These are phyloP conservation scores for Rhagonycha lutea DNA, from an alignment of 2,888 invertebrate species.

Conservation along the genomic window DNA sequence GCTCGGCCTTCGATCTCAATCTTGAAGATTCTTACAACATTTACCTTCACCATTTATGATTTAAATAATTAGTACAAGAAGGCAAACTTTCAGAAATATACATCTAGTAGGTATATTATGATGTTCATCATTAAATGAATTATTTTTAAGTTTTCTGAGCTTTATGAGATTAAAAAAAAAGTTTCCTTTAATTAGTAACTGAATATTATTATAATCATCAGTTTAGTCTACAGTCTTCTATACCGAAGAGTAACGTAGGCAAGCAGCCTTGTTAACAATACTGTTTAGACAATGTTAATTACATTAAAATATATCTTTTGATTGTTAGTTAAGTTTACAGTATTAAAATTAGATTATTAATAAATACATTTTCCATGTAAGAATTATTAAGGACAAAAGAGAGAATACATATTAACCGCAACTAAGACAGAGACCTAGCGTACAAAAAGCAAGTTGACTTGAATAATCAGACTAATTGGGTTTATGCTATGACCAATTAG, in stretches of 20 bases:
- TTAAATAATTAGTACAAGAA: too few relatives aligned
- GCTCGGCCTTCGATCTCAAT: too few relatives aligned
- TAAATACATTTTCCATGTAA: background rate
- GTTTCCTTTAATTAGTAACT: background rate
- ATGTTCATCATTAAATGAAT: too few relatives aligned
- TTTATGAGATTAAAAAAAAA: background rate
- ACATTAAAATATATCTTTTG: background rate
- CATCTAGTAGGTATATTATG: too few relatives aligned
- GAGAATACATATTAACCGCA: conserved; percentile 19
- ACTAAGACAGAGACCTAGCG: conserved; percentile 24
- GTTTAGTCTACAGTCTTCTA: background rate
- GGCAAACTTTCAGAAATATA: too few relatives aligned
- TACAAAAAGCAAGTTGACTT: conserved; percentile 23
- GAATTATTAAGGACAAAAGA: conserved; percentile 18
- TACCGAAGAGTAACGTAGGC: background rate
- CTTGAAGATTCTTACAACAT: too few relatives aligned
- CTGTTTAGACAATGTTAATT: background rate
- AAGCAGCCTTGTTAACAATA: background rate
- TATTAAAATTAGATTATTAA: background rate
- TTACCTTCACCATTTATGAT: too few relatives aligned
- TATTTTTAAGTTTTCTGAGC: background rate
- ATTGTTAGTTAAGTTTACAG: background rate
- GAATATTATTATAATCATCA: background rate
- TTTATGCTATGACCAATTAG: conserved; percentile 47
- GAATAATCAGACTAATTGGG: conserved; percentile 45